These are phyloP conservation scores for Drosophila percnosoma DNA, from an alignment of 2,888 invertebrate species.

Conservation along the genomic window DNA sequence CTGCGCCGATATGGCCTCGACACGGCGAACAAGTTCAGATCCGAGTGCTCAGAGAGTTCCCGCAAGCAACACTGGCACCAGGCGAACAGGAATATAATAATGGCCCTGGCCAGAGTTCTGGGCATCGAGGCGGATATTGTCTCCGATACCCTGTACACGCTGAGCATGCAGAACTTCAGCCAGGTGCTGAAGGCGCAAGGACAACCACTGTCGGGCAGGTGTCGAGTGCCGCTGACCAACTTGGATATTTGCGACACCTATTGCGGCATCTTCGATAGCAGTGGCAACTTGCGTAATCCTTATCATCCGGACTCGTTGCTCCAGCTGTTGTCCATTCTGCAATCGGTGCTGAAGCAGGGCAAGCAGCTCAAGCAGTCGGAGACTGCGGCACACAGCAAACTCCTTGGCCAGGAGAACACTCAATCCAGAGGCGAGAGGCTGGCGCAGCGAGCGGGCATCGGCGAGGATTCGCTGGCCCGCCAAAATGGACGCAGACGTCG, in stretches of 20 bases:
- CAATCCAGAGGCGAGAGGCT: neutral
- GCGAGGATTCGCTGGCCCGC: constrained; percentile 22
- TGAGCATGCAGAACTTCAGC: constrained; percentile 53
- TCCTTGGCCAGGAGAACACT: neutral
- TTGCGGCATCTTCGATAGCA: constrained; percentile 42
- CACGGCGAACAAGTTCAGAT: neutral
- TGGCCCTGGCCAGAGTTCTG: constrained; percentile 8
- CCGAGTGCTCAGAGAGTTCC: neutral
- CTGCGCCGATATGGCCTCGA: neutral
- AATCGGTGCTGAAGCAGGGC: constrained; percentile 16
- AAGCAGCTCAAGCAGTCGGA: neutral
- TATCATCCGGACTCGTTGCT: constrained; percentile 22
- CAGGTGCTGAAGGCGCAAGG: constrained; percentile 26
- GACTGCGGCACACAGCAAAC: neutral
- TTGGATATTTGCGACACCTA: constrained; percentile 27
- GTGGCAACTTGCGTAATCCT: constrained; percentile 43
- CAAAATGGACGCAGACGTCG: constrained; percentile 35
- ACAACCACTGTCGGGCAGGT: neutral
- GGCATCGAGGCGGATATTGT: constrained; percentile 6
- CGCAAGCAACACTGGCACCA: constrained; percentile 32
- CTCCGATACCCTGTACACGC: constrained; percentile 40
- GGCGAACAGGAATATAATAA: constrained; percentile 25
- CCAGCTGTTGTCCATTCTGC: constrained; percentile 34
- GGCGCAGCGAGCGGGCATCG: constrained; percentile 27
- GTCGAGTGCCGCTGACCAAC: constrained; percentile 30